Percentiles rank a stretch among this genome's conserved stretches.
phyloP scores from a whole-genome alignment of 1,140 invertebrate genomes.

The Aphelenchoides avenae region DNA sequence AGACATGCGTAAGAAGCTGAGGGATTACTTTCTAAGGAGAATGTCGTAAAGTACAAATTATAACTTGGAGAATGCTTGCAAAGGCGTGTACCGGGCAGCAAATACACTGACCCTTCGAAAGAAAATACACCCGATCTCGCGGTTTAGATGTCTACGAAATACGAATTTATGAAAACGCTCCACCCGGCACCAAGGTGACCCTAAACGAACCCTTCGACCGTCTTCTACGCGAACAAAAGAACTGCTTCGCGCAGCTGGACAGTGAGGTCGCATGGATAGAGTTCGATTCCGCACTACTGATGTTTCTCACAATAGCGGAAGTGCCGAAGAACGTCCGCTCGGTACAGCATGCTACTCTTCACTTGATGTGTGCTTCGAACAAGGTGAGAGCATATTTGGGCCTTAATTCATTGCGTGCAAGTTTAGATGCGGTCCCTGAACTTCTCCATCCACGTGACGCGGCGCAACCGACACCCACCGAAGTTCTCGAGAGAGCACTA shows the following conservation, averaged over 20 bases:
- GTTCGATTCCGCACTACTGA: conserved; percentile 40
- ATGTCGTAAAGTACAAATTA: too few species aligned
- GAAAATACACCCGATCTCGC: too few species aligned
- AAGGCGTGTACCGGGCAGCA: not conserved
- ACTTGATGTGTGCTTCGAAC: conserved; percentile 45
- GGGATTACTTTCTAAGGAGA: too few species aligned
- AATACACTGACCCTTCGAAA: not conserved
- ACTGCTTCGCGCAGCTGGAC: conserved; percentile 47
- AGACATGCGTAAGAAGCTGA: too few species aligned
- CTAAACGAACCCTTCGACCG: conserved; percentile 45
- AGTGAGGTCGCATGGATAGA: conserved; percentile 40
- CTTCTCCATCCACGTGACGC: conserved; percentile 44
- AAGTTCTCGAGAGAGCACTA: conserved; percentile 29
- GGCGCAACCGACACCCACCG: conserved; percentile 45
- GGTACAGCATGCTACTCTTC: conserved; percentile 35
- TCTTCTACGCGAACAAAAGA: conserved; percentile 38
- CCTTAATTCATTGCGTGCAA: not conserved
- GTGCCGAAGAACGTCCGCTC: conserved; percentile 22
- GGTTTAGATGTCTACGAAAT: conserved; percentile 47
- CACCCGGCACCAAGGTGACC: conserved; percentile 48
- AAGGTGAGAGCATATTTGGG: conserved; percentile 24
- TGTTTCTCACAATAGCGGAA: conserved; percentile 42
- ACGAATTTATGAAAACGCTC: conserved; percentile 39
- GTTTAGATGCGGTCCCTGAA: conserved; percentile 42
- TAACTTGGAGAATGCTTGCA: too few species aligned